Base-by-base conservation (phyloP, 1,140 invertebrate species). In the Heliconius eleuchia region DNA sequence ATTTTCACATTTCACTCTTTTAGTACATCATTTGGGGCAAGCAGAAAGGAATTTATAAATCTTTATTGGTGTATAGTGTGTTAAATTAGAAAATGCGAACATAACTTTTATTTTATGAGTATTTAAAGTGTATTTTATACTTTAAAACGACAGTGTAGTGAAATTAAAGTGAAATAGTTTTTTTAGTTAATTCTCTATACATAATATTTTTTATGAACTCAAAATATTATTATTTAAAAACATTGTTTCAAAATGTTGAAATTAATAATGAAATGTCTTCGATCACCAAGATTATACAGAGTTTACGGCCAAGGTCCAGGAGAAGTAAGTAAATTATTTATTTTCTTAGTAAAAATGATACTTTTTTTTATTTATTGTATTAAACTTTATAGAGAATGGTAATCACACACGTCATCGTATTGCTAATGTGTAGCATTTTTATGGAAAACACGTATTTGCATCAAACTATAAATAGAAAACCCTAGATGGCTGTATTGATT, bases 271-370 rank as follows among this genome's bases (percentile, higher is more conserved):
- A 77, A 79, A 30, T 85, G 84, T 57, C 77, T 83, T 55, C 79
- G 78, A 77, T 83, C 90, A 27, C 91, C 91, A n/a, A 84, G 89
- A 18, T 77, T 93, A 2, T 91, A 88, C 46, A 90, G 85, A 76
- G 86, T 91, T 34, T 91, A 93, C 78, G 82, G 85, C 52, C 87
- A 90, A 80, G 88, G 85, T 27, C 76, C 82, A 0, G 83, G 82
- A 70, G 87, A 87, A 30, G 88, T 89, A 82, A 88, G 88, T 89
- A 73, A 55, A 39, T 30, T 23, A 39, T 66, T 60, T 27, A 66
- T 11, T 27, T 27, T 66, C 55, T 46, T 46, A 19, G 7, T 23
- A 30, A 66, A 30, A 66, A 27, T 13, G 1, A 23, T 11, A 30
- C 13, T 27, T 27, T 13, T 37, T 27, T 66, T 30, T 23, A 27